Evolutionary conservation across 1,140 invertebrate genomes (phyloP), one percentile per base, ranked within the genome.

Genomic region (Anastatus disparis): DNA sequence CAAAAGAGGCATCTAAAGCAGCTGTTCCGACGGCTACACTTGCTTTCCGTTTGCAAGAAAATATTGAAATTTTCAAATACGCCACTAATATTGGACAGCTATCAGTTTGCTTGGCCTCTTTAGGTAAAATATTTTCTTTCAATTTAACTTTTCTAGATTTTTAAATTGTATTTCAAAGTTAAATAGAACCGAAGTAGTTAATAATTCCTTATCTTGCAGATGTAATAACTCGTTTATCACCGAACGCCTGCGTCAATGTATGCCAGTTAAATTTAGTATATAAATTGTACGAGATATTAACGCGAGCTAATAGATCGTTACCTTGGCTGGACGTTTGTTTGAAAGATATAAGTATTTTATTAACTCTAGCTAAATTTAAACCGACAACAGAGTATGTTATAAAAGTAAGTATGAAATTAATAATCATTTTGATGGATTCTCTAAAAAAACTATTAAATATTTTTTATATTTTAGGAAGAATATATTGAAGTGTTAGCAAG

Each of bases 1-100:
- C 86, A 0, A 71, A 82, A 22, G 87, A 87, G 10, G 85, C 87
- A 1, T 75, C 85, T 1, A 74, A 82, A 52, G 86, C 88, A 24
- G 79, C 79, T 38, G 46, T 58, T 6, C 74, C 77, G 0, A 69
- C 74, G 0, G 55, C 63, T 0, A 82, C 79, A 7, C 65, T 82
- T 1, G 78, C 72, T 9, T 67, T 70, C 29, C 78, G 77, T 27
- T 58, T 79, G 3, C 24, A 75, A 13, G 38, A 76, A n/a, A 74
- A 75, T 9, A 70, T 82, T 27, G 48, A 63, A 61, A 71, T 76
- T 50, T 77, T 84, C 8, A 68, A 72, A 15, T 62, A 50, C 46
- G 74, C 75, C 0, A 71, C 55, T 10, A 76, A 56, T 20, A 74
- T 82, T 9, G 82, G 81, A 15, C 76, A 80, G 44, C 62, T 84